These are phyloP conservation scores for Hemibagrus wyckioides DNA, from an alignment of 2,113 vertebrate genomes.

Conservation along the genomic window DNA sequence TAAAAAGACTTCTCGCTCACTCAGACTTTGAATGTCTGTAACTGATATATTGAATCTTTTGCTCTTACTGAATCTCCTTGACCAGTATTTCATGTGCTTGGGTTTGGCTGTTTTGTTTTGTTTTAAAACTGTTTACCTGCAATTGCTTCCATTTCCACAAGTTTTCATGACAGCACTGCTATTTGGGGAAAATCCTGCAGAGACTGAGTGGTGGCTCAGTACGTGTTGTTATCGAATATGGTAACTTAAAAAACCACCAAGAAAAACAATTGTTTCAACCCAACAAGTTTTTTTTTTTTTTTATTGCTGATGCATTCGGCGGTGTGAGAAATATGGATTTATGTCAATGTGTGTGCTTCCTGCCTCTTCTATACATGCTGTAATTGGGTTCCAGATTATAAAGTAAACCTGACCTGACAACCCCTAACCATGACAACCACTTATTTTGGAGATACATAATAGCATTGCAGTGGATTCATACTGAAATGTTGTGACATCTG, in stretches of 20 bases:
- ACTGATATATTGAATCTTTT: too few species aligned
- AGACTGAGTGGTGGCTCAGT: not conserved
- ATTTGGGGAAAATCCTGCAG: not conserved
- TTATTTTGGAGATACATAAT: slow-evolving; percentile 13
- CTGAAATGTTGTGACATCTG: not conserved
- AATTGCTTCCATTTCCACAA: too few species aligned
- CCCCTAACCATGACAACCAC: not conserved
- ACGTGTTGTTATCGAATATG: not conserved
- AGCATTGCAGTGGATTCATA: not conserved
- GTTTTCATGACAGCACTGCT: too few species aligned
- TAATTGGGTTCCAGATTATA: slow-evolving; percentile 6
- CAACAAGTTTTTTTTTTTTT: not conserved
- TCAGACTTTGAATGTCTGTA: too few species aligned
- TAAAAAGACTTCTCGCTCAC: too few species aligned
- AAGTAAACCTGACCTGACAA: not conserved
- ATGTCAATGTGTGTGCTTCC: not conserved
- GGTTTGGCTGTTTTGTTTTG: too few species aligned
- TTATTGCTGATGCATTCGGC: not conserved
- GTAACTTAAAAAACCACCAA: not conserved
- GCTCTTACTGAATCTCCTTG: too few species aligned
- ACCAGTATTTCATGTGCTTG: too few species aligned
- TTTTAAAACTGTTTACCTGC: too few species aligned
- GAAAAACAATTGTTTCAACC: not conserved
- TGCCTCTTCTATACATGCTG: not conserved
- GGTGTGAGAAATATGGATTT: not conserved